Evolutionary conservation across 1,140 invertebrate species (phyloP).

Genomic region (Drosophila triauraria): DNA sequence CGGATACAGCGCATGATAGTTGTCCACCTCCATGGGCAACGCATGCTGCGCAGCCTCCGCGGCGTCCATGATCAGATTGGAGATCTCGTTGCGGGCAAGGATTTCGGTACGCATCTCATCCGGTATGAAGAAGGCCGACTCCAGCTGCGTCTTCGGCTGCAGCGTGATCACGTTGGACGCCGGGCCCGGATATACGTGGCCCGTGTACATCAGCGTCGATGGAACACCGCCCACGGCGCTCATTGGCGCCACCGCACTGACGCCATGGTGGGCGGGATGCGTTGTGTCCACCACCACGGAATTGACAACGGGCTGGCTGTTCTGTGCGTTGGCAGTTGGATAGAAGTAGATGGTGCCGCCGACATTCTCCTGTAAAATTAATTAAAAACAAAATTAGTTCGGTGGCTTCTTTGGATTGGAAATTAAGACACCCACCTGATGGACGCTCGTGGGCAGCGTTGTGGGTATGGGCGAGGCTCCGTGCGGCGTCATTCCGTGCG

Average conservation of each 20-base stretch:
- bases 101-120: constrained; percentile 92
- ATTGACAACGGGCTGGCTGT: constrained; percentile 74
- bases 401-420: not conserved
- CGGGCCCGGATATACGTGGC: constrained; percentile 84
- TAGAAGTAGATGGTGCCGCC: constrained; percentile 98
- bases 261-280: constrained; percentile 71
- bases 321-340: constrained; percentile 86
- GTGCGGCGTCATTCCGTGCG: constrained; percentile 80
- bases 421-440: constrained; percentile 84
- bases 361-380: constrained; percentile 91
- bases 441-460: constrained; percentile 85
- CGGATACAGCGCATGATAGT: constrained; percentile 95
- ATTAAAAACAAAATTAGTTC: not conserved
- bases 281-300: constrained; percentile 68
- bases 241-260: constrained; percentile 62
- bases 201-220: constrained; percentile 68
- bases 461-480: constrained; percentile 80
- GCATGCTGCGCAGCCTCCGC: constrained; percentile 87
- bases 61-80: constrained; percentile 88
- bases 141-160: constrained; percentile 86
- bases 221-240: constrained; percentile 54
- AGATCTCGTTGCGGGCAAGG: constrained; percentile 90
- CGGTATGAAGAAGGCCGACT: constrained; percentile 90
- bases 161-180: constrained; percentile 85
- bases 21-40: constrained; percentile 94